Evolutionary conservation across 1,140 invertebrate genomes (phyloP).

Genomic region (Halictus rubicundus): DNA sequence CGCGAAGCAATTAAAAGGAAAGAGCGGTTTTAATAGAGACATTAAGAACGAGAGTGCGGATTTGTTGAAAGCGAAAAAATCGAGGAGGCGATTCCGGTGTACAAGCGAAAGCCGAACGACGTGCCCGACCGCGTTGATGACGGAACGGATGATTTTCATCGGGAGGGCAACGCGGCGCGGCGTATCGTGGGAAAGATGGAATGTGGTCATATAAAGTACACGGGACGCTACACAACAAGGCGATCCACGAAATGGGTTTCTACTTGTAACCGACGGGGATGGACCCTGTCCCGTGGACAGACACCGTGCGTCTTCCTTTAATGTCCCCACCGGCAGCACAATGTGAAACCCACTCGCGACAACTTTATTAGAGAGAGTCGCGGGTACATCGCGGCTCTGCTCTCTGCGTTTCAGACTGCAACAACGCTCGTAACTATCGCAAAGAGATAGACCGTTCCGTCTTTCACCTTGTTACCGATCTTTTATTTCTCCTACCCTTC

Average conservation of each 20-base stretch:
- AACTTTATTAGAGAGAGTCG: constrained; percentile 72
- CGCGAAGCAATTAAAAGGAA: too few relatives aligned
- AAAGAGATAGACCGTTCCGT: constrained; percentile 4
- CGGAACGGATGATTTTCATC: neutral
- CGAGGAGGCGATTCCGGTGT: too few relatives aligned
- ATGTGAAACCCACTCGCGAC: constrained; percentile 70
- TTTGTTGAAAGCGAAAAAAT: too few relatives aligned
- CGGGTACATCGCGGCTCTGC: constrained; percentile 37
- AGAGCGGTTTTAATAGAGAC: too few relatives aligned
- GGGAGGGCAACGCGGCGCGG: neutral
- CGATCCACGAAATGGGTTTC: constrained; percentile 68
- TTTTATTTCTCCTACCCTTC: neutral
- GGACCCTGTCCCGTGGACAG: constrained; percentile 42
- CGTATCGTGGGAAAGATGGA: constrained; percentile 1
- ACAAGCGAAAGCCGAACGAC: neutral
- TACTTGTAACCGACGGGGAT: constrained; percentile 53
- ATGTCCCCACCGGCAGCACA: constrained; percentile 30
- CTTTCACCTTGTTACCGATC: constrained; percentile 22
- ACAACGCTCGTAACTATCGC: constrained; percentile 32
- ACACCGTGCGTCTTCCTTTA: constrained; percentile 44
- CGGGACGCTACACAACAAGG: constrained; percentile 67
- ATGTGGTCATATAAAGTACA: constrained; percentile 37
- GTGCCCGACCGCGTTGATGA: neutral
- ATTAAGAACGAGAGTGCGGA: too few relatives aligned
- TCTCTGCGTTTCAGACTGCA: constrained; percentile 48